A percentile compares a stretch with the other conserved stretches of the same genome.
phyloP scores from a whole-genome alignment of 2,113 vertebrate species.

The Cromileptes altivelis region DNA sequence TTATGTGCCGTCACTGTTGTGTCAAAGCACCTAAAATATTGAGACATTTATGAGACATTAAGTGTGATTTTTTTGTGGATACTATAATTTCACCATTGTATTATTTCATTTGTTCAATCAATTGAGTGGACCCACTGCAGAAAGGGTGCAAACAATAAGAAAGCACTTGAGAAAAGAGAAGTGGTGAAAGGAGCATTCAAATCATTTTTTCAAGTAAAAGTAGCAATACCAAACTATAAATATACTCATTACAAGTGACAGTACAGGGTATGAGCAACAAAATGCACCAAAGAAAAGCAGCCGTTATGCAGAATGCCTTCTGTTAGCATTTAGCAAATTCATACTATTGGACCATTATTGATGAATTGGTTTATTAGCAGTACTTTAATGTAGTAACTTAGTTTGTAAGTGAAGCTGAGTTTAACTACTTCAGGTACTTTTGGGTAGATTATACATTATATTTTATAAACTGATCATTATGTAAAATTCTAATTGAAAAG shows the following conservation, averaged over 20 bases:
- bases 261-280: neutral
- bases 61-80: conserved; percentile 3
- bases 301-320: neutral
- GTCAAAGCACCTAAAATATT: conserved; percentile 49
- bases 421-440: neutral
- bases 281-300: neutral
- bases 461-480: too few relatives aligned
- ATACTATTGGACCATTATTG: neutral
- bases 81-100: neutral
- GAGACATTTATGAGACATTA: conserved; percentile 38
- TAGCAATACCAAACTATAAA: neutral
- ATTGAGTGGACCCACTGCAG: neutral
- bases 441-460: neutral
- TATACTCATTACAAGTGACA: neutral
- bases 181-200: neutral
- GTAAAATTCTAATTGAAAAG: too few relatives aligned
- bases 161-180: neutral
- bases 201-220: neutral
- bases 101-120: conserved; percentile 7
- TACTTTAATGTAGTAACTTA: neutral
- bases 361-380: neutral
- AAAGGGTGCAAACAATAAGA: neutral
- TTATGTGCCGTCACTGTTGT: conserved; percentile 46
- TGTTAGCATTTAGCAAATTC: neutral
- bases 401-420: neutral